Conservation (phyloP, 2,113 vertebrate species). For the Rhegmatorhina hoffmannsi region DNA sequence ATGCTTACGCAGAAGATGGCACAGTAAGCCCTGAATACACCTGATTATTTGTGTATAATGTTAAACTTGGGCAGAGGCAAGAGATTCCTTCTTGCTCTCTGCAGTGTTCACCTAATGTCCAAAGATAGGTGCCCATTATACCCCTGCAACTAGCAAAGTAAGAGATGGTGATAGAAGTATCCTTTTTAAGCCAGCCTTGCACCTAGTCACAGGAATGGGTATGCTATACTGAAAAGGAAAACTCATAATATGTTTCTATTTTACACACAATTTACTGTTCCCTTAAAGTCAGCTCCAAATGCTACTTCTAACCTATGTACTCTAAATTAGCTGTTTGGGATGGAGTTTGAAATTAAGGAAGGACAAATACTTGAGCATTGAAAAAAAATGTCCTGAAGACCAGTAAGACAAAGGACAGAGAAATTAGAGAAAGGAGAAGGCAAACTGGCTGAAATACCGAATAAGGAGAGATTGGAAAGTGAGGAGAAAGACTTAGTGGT, state of each 20-base stretch:
- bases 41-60: neutral
- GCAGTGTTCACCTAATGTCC: neutral
- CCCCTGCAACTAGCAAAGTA: neutral
- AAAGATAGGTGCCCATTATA: neutral
- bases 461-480: neutral
- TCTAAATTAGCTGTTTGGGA: neutral
- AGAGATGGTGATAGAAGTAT: neutral
- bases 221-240: neutral
- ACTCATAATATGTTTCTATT: neutral
- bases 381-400: neutral
- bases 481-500: neutral
- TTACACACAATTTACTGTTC: neutral
- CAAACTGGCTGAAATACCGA: neutral
- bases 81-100: neutral
- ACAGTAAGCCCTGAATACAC: neutral
- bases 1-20: constrained; percentile 6
- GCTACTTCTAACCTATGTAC: neutral
- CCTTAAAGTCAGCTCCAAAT: neutral
- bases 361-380: neutral
- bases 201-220: neutral
- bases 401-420: neutral
- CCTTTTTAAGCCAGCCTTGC: neutral
- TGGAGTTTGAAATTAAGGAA: neutral
- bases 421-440: neutral
- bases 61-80: neutral